Evolutionary conservation across 1,140 invertebrate species (phyloP), one percentile per base, ranked within the genome.

Genomic region (Lordiphosa mommai): DNA sequence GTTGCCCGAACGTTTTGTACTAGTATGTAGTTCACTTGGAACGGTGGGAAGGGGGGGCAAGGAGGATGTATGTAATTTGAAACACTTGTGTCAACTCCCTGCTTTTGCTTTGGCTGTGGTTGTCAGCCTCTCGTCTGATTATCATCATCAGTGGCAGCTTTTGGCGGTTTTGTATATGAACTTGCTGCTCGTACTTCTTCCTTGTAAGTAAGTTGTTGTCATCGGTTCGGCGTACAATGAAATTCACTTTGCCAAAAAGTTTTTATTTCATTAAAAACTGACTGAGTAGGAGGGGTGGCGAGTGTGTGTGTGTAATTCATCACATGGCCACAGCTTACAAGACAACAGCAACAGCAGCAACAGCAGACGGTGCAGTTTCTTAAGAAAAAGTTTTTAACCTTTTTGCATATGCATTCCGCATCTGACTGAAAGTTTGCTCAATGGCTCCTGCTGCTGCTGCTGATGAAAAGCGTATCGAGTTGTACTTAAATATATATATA

Each of bases 171-270:
- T 84, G 61, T 71, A 44, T 71, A 58, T 59, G 34, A 33, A 30
- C n/a, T 29, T 59, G 29, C 12, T 59, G 36, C 36, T 41, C 40
- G 40, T 13, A 20, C 27, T 30, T 9, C 34, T 23, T 23, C 17
- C 7, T 12, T 66, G 61, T 55, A 30, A 66, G 60, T 48, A 61
- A 43, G 71, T 79, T 82, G 76, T 74, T 72, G 63, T 72, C 53
- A 37, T 12, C 13, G 55, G 48, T 50, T 29, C 43, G 61, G 56
- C 72, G 73, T 84, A 84, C 77, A 84, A 82, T 84, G 72, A 84
- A 84, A 84, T 84, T 84, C 77, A 84, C 77, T 84, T 84, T 84
- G 77, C 77, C 77, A 72, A 84, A 84, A 84, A 84, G 77, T 84
- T 84, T 84, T 84, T 71, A 84, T 84, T 84, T 84, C 77, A 84